A percentile compares a stretch with the other conserved stretches of the same genome.
phyloP scores from a whole-genome alignment of 1,140 invertebrate species.

The Drosophila malerkotliana region DNA sequence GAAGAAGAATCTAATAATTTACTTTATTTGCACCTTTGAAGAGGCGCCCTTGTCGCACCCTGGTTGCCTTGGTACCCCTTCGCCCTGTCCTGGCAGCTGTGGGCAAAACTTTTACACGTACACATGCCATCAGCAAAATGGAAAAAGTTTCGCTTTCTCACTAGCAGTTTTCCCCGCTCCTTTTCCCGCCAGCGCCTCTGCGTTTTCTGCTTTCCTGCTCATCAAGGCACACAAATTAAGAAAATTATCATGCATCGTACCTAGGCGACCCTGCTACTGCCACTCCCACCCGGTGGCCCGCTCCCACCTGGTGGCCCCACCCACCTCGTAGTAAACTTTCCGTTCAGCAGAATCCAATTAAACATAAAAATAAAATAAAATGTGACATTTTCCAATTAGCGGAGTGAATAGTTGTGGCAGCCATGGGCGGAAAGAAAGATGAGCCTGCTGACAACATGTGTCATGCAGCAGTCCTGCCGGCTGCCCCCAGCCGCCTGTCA shows the following conservation, averaged over 20 bases:
- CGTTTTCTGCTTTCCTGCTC: constrained; percentile 42
- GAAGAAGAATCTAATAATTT: constrained; percentile 76
- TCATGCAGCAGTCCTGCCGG: constrained; percentile 37
- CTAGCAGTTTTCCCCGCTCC: constrained; percentile 7
- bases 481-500: constrained; percentile 13
- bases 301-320: neutral
- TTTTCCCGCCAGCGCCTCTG: neutral
- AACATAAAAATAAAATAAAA: constrained; percentile 82
- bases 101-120: constrained; percentile 73
- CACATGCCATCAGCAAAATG: constrained; percentile 80
- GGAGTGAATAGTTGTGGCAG: constrained; percentile 53
- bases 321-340: constrained; percentile 29
- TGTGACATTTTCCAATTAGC: constrained; percentile 81
- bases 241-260: constrained; percentile 80
- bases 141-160: constrained; percentile 71
- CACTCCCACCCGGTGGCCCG: neutral
- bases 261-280: constrained; percentile 32
- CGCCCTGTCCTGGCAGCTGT: constrained; percentile 14
- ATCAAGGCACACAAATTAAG: constrained; percentile 77
- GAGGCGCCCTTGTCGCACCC: constrained; percentile 44
- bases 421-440: constrained; percentile 48
- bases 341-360: constrained; percentile 70
- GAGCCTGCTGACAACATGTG: constrained; percentile 77
- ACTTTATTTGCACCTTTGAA: constrained; percentile 82
- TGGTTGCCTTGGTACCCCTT: neutral